Base-by-base conservation (phyloP, 2,113 vertebrate species). In the Trogon surrucura region DNA sequence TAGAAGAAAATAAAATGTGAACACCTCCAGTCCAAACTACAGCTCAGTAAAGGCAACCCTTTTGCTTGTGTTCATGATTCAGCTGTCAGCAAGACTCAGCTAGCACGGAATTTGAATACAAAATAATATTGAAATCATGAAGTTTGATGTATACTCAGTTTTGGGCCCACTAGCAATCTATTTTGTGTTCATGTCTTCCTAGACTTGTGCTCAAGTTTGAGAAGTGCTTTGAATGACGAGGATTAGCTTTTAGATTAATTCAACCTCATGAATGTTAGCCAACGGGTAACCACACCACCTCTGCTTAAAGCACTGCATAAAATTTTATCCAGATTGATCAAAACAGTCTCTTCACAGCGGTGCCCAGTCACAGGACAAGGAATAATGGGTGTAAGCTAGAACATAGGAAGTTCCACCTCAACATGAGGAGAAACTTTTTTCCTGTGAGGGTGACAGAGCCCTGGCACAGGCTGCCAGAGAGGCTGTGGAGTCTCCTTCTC, bases 1-100 rank as follows among this genome's bases (percentile, higher is more conserved):
- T 99, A 66, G 30, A 83, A 94, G 70, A 9, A 96, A 91, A 84
- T 2, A 13, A 86, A 84, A 17, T 3, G 14, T 78, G 23, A 93
- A 36, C 45, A 9, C 8, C 18, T 17, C 16, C 48, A 84, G 25
- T 41, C 38, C 45, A 23, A 57, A 27, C 19, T 23, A 9, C 23
- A 36, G 48, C n/a, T 72, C 32, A n/a, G 5, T 9, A 26, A 23
- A 56, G 8, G 41, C 14, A 34, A 44, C 18, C 13, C 3, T 44
- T 51, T 26, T 30, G 25, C 48, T 54, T 54, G 25, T 34, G 26
- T 8, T 6, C 47, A 38, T 34, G 47, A 44, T 20, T 58, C 25
- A 32, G 41, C 32, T 83, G 44, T 80, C 80, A 53, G n/a, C 13
- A 3, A 50, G 54, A 36, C 38, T 8, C 32, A 4, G 20, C 32